phyloP scores from a whole-genome alignment of 2,888 invertebrate genomes.

The Caenorhabditis plicata region DNA sequence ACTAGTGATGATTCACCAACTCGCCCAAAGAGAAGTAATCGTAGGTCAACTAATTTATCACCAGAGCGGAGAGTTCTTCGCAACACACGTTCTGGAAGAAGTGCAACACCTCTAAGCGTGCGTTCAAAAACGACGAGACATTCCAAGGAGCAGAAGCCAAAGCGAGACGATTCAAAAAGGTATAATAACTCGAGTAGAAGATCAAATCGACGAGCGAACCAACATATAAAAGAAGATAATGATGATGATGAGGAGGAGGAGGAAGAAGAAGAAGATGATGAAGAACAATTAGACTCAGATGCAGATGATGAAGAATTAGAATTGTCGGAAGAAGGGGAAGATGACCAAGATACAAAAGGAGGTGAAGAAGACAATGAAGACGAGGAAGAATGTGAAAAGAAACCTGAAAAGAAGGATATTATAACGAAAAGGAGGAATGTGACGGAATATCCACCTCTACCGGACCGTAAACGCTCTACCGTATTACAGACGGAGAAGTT shows the following conservation, averaged over 20 bases:
- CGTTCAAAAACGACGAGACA: too few relatives aligned
- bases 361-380: slow-evolving; percentile 6
- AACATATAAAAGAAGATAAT: slow-evolving; percentile 5
- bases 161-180: too few relatives aligned
- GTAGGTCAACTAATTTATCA: too few relatives aligned
- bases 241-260: too few relatives aligned
- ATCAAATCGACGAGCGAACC: slow-evolving; percentile 2
- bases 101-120: too few relatives aligned
- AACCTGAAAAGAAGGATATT: slow-evolving; percentile 11
- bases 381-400: neutral
- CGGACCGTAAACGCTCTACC: too few relatives aligned
- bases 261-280: slow-evolving; percentile 6
- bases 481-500: slow-evolving; percentile 11
- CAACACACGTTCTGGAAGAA: too few relatives aligned
- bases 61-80: too few relatives aligned
- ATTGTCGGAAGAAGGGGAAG: slow-evolving; percentile 2
- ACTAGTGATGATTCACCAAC: too few relatives aligned
- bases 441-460: neutral
- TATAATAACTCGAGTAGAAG: slow-evolving; percentile 1
- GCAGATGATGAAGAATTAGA: slow-evolving; percentile 9
- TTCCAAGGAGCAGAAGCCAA: too few relatives aligned
- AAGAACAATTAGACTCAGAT: slow-evolving; percentile 10
- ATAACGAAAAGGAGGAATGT: slow-evolving; percentile 5
- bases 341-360: slow-evolving; percentile 9
- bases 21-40: too few relatives aligned